Evolutionary conservation across 2,113 vertebrate species (phyloP).

Genomic region (Pollachius pollachius): DNA sequence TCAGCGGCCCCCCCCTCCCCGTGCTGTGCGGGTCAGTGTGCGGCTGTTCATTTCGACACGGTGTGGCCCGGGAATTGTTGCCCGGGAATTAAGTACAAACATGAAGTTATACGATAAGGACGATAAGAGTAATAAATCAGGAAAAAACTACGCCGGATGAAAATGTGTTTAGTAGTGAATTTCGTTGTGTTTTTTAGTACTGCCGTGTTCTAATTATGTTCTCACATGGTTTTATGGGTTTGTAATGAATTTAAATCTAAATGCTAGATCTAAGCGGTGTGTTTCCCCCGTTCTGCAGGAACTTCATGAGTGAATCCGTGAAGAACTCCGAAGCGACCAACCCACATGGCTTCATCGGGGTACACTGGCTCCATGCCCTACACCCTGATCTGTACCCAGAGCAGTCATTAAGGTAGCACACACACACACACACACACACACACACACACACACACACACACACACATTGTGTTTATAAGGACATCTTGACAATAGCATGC

Average conservation of each 20-base stretch:
- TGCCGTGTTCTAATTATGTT: no score
- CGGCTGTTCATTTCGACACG: neutral
- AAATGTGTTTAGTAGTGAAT: neutral
- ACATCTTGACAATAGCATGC: no score
- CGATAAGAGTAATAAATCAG: no score
- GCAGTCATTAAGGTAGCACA: slow-evolving; percentile 60
- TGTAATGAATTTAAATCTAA: neutral
- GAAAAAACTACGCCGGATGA: neutral
- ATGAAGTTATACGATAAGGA: no score
- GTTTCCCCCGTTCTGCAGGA: slow-evolving; percentile 65
- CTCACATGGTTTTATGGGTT: neutral
- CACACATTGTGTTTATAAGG: neutral
- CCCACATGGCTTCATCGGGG: slow-evolving; percentile 40
- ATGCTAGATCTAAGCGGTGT: neutral
- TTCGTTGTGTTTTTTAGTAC: neutral
- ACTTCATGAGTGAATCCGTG: slow-evolving; percentile 66
- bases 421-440: slow-evolving; percentile 27
- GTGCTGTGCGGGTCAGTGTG: slow-evolving; percentile 76
- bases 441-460: slow-evolving; percentile 21
- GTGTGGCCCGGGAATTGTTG: no score
- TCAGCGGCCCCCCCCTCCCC: slow-evolving; percentile 83
- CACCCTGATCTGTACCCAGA: slow-evolving; percentile 70
- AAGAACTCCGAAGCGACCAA: slow-evolving; percentile 37
- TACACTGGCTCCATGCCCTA: slow-evolving; percentile 80
- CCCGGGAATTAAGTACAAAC: no score